These are phyloP conservation scores for Gambusia holbrooki DNA, from an alignment of 2,113 vertebrate genomes.

Conservation along the genomic window DNA sequence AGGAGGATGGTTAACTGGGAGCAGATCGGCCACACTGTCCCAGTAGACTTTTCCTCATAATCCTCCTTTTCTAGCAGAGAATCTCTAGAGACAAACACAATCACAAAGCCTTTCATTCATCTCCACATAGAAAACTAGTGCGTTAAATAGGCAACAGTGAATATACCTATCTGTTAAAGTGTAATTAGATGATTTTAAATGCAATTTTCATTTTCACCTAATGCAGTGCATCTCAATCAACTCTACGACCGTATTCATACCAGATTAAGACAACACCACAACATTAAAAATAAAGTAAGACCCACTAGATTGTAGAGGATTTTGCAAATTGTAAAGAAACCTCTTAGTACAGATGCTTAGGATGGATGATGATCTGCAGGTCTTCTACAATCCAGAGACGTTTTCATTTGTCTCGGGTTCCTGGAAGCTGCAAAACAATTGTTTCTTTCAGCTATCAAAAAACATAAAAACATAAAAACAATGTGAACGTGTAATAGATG, in stretches of 20 bases:
- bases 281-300: background rate
- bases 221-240: background rate
- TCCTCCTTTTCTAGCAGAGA: slow-evolving; percentile 1
- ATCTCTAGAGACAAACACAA: background rate
- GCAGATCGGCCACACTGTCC: slow-evolving; percentile 31
- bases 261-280: background rate
- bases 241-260: background rate
- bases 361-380: no score
- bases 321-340: no score
- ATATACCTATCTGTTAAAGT: background rate
- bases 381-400: no score
- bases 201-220: background rate
- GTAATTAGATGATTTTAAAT: background rate
- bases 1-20: slow-evolving; percentile 28
- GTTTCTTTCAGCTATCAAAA: no score
- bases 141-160: slow-evolving; percentile 1
- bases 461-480: no score
- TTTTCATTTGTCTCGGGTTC: background rate
- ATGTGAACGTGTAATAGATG: background rate
- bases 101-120: background rate
- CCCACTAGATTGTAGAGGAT: no score
- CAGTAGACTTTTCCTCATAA: background rate
- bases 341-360: no score
- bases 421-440: background rate
- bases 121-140: background rate